Base-by-base conservation (phyloP, 2,797 vertebrate species). In the Hirundo rustica region DNA sequence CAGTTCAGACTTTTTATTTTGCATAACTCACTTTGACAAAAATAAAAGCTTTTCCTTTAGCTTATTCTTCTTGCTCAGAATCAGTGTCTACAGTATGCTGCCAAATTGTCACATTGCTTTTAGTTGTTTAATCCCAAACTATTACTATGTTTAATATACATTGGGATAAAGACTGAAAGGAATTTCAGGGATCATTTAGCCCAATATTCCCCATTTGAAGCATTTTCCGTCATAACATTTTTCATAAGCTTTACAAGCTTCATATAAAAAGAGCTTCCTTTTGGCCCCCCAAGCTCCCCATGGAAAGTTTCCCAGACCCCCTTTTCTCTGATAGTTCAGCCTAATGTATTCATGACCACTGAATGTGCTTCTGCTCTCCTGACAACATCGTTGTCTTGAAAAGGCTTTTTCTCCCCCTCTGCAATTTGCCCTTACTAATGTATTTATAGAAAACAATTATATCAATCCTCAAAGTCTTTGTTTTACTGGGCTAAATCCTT, bases 391-490 rank as follows among this genome's bases (percentile, higher is more conserved):
- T 79, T 50, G 48, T 25, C 36, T 42, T 77, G 44, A 91, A 92
- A 53, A 85, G 36, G 3, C 7, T 34, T 47, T 79, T 88, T 89
- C 26, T 38, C 16, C 5, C 36, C 71, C 68, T 60, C 45, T 88
- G 45, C 21, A 88, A 83, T 89, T 89, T 74, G 34, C 34, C 26
- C 3, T 3, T 61, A 13, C 10, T 57, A 58, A 83, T 20, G 27
- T 88, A 83, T 94, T 91, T 95, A 73, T 62, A 70, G 93, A 79
- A 92, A 91, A 92, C 40, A 76, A 85, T 85, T 93, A 65, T 25
- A 45, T 74, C 73, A 68, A 4, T 88, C 19, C 10, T 77, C 25
- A 67, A n/a, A 74, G 45, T 27, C 29, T 83, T 92, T 91, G 45
- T 95, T 95, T 94, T 75, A 55, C 27, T 62, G 40, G 20, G 32